Percentiles rank a stretch among this genome's conserved stretches.
phyloP scores from a whole-genome alignment of 1,140 invertebrate genomes.

The Prorops nasuta region DNA sequence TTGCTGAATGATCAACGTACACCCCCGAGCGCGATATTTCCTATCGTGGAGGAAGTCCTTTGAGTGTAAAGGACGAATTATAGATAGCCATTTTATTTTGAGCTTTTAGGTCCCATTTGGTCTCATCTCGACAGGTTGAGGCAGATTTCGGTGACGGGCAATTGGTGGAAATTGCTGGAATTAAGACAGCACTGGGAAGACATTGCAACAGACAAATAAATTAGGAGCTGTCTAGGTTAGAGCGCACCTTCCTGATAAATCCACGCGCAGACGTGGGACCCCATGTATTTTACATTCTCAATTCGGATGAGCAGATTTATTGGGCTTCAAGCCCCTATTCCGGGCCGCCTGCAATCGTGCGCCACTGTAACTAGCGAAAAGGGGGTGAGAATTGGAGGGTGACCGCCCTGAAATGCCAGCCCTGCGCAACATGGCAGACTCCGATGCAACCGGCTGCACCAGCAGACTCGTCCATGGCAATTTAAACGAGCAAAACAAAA shows the following conservation, averaged over 20 bases:
- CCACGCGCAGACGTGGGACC: conserved; percentile 33
- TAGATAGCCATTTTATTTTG: too few relatives aligned
- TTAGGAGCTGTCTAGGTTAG: conserved; percentile 24
- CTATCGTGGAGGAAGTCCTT: too few relatives aligned
- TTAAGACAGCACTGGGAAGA: conserved; percentile 28
- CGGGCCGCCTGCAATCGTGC: neutral
- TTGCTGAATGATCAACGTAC: too few relatives aligned
- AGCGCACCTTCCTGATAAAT: conserved; percentile 44
- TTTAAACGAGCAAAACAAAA: too few relatives aligned
- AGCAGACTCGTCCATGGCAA: too few relatives aligned
- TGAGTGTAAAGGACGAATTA: too few relatives aligned
- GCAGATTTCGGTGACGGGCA: too few relatives aligned
- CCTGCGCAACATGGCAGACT: conserved; percentile 12
- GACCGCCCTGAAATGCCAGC: conserved; percentile 3
- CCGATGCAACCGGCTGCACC: too few relatives aligned
- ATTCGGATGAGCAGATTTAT: conserved; percentile 46
- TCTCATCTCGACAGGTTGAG: too few relatives aligned
- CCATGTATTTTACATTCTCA: conserved; percentile 49
- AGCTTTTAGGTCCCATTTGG: too few relatives aligned
- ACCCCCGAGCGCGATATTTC: too few relatives aligned
- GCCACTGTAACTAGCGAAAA: neutral
- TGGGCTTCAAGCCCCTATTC: conserved; percentile 27
- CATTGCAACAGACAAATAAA: conserved; percentile 35
- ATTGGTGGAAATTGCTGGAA: conserved; percentile 13
- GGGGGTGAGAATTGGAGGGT: conserved; percentile 12